Evolutionary conservation across 2,113 vertebrate genomes (phyloP).

Genomic region (Eubucco bourcierii): DNA sequence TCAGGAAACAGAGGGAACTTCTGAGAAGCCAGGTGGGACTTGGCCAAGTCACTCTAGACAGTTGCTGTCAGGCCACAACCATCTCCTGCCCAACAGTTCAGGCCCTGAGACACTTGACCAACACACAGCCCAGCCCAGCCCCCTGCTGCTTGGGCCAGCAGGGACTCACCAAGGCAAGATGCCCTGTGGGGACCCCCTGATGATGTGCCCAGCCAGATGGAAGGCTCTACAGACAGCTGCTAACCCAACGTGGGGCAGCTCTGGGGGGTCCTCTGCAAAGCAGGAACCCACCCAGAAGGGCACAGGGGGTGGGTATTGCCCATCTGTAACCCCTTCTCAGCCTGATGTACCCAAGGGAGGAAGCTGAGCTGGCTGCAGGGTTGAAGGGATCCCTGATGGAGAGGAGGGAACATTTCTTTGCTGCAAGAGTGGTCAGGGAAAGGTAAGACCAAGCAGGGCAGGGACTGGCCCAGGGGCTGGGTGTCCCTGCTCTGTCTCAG

Average conservation of each 20-base stretch:
- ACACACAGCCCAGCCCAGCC: rapidly evolving
- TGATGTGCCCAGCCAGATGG: not conserved
- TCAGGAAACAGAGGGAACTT: too few relatives aligned
- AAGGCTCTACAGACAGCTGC: not conserved
- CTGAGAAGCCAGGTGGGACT: not conserved
- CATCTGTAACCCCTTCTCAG: not conserved
- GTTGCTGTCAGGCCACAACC: not conserved
- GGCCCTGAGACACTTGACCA: not conserved
- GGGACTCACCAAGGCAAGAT: not conserved
- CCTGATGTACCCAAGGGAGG: not conserved
- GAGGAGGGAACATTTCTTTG: too few relatives aligned
- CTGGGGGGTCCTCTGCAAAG: rapidly evolving
- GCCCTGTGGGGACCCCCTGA: not conserved
- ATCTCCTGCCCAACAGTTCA: not conserved
- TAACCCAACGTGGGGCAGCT: rapidly evolving
- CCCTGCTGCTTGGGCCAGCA: rapidly evolving
- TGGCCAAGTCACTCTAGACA: not conserved
- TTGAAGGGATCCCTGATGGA: not conserved
- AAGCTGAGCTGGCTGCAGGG: too few relatives aligned
- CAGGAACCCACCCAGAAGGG: too few relatives aligned
- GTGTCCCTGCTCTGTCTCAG: not conserved
- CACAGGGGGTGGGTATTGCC: rapidly evolving
- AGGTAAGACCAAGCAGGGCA: not conserved
- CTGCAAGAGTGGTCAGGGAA: not conserved
- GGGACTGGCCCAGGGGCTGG: not conserved